Percentiles rank a stretch among this genome's conserved stretches.
phyloP scores from a whole-genome alignment of 2,797 vertebrate species.

The Oreochromis mossambicus region DNA sequence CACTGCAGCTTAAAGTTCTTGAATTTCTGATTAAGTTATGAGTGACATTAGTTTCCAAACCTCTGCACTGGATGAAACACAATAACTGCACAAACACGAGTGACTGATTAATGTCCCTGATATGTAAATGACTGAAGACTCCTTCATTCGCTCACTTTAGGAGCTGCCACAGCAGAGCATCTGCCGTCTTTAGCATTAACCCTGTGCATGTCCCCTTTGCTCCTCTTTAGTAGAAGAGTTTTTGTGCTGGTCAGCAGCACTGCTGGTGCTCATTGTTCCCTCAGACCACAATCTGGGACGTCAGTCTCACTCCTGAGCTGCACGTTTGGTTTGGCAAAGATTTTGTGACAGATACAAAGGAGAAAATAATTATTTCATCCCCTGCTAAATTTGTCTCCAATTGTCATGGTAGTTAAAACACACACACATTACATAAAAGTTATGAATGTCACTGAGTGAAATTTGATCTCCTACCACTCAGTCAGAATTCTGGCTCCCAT shows the following conservation, averaged over 20 bases:
- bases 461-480: too few relatives aligned
- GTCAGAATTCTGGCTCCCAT: neutral
- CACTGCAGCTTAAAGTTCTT: neutral
- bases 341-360: neutral
- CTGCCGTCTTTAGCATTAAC: neutral
- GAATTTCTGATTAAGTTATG: neutral
- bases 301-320: neutral
- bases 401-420: neutral
- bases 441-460: neutral
- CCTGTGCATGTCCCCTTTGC: neutral
- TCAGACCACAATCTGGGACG: neutral
- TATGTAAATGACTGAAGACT: constrained; percentile 42
- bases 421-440: neutral
- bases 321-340: neutral
- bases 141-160: neutral
- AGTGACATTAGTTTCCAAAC: neutral
- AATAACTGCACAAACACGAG: neutral
- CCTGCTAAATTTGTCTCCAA: neutral
- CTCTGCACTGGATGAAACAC: neutral
- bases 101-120: neutral
- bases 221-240: neutral
- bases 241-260: neutral
- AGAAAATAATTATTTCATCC: neutral
- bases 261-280: neutral
- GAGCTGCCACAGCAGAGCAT: rapidly evolving